These are phyloP conservation scores for Pseudolaguvia tuberculata DNA, from an alignment of 2,113 vertebrate species.

Conservation along the genomic window DNA sequence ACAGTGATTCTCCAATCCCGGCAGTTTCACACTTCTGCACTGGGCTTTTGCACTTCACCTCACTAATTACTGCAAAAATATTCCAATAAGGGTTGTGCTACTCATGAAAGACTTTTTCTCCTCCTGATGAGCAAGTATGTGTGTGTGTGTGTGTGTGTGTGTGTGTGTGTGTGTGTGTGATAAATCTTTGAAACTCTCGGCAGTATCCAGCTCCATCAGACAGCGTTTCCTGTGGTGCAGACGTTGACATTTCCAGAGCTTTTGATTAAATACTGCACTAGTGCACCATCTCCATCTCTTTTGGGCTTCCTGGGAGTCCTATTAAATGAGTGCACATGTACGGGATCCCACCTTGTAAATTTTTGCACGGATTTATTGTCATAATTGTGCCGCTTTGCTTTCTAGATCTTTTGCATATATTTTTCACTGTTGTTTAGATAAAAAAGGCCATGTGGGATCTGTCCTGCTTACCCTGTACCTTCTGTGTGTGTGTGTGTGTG, in stretches of 20 bases:
- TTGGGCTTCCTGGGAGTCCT: constrained; percentile 17
- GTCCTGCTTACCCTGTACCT: background rate
- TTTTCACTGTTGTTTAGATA: background rate
- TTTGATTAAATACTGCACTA: constrained; percentile 41
- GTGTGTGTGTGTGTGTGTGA: constrained; percentile 42
- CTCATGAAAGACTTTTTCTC: constrained; percentile 69
- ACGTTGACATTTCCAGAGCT: constrained; percentile 37
- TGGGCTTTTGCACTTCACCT: constrained; percentile 68
- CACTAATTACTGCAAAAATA: constrained; percentile 82
- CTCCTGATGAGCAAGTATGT: constrained; percentile 34
- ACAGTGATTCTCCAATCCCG: constrained; percentile 63
- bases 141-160: constrained; percentile 42
- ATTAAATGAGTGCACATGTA: constrained; percentile 23
- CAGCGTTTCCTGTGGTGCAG: constrained; percentile 14
- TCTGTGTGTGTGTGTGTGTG: background rate
- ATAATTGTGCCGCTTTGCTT: constrained; percentile 16
- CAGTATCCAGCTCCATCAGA: constrained; percentile 30
- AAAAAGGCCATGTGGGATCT: background rate
- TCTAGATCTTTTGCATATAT: constrained; percentile 1
- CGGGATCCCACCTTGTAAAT: constrained; percentile 43
- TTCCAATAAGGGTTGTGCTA: constrained; percentile 76
- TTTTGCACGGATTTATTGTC: constrained; percentile 56
- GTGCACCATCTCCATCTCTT: constrained; percentile 18
- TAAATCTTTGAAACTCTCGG: constrained; percentile 21
- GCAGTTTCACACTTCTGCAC: constrained; percentile 59